Conservation (phyloP, 2,797 vertebrate species). For the Gallirallus australis region DNA sequence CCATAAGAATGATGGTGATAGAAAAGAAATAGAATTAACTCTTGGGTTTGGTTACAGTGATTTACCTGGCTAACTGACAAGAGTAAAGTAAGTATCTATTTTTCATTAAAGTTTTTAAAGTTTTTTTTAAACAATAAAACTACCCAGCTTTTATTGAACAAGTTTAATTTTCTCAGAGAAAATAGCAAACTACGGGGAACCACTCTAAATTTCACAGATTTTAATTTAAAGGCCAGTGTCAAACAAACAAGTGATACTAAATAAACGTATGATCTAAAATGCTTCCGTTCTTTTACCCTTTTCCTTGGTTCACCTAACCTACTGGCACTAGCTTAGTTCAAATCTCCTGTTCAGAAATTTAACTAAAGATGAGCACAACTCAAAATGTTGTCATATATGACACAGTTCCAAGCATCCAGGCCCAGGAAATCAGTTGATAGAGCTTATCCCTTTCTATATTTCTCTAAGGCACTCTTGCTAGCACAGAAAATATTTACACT, state of each 20-base stretch:
- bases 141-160: background rate
- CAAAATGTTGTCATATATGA: background rate
- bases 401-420: background rate
- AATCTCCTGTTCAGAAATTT: background rate
- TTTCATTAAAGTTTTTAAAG: background rate
- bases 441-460: background rate
- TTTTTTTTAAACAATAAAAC: background rate
- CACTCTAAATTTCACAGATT: background rate
- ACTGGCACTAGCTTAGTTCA: background rate
- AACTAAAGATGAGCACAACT: background rate
- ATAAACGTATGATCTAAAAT: background rate
- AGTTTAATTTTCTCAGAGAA: background rate
- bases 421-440: background rate
- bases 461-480: background rate
- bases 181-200: background rate
- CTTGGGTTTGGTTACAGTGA: slow-evolving; percentile 57
- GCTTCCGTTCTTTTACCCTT: background rate
- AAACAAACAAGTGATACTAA: background rate
- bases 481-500: background rate
- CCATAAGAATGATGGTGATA: slow-evolving; percentile 65
- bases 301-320: background rate
- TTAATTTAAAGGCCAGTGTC: background rate
- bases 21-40: slow-evolving; percentile 74
- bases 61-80: slow-evolving; percentile 62
- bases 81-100: slow-evolving; percentile 3